Conservation (phyloP, 2,797 vertebrate species). For the Chromobotia macracanthus region DNA sequence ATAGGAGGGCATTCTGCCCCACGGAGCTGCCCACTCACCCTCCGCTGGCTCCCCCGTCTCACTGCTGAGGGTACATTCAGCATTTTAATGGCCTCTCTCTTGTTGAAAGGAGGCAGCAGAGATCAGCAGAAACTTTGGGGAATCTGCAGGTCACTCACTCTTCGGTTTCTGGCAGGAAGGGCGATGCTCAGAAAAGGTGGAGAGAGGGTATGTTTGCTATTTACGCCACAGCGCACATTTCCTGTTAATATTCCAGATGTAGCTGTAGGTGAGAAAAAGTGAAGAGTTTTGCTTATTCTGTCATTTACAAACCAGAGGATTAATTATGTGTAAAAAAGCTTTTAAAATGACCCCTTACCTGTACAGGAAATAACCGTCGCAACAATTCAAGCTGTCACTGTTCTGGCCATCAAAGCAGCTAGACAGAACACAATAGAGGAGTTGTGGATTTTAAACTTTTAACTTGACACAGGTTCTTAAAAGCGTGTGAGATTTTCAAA, state of each 20-base stretch:
- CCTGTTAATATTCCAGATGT: not conserved
- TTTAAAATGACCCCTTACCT: too few relatives aligned
- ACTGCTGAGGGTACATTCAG: slow-evolving; percentile 31
- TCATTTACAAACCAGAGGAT: too few relatives aligned
- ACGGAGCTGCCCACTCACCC: slow-evolving; percentile 22
- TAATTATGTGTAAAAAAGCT: too few relatives aligned
- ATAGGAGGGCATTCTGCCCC: slow-evolving; percentile 37
- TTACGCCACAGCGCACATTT: not conserved
- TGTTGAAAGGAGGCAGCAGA: slow-evolving; percentile 19
- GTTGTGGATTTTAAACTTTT: too few relatives aligned
- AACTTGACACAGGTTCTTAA: too few relatives aligned
- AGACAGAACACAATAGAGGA: too few relatives aligned
- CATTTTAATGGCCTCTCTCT: slow-evolving; percentile 46
- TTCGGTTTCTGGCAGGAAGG: slow-evolving; percentile 11
- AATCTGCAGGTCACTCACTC: slow-evolving; percentile 1
- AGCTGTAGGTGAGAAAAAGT: too few relatives aligned
- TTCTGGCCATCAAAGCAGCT: too few relatives aligned
- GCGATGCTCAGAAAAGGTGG: slow-evolving; percentile 15
- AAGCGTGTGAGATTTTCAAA: too few relatives aligned
- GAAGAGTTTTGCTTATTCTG: too few relatives aligned
- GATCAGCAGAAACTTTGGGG: slow-evolving; percentile 26
- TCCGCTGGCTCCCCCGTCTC: slow-evolving; percentile 6
- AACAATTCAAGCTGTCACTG: too few relatives aligned
- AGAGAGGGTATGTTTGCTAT: not conserved
- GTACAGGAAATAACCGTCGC: too few relatives aligned